A percentile compares a stretch with the other conserved stretches of the same genome.
Conservation (phyloP, 2,888 invertebrate genomes). For the Hirudinaria manillensis region DNA sequence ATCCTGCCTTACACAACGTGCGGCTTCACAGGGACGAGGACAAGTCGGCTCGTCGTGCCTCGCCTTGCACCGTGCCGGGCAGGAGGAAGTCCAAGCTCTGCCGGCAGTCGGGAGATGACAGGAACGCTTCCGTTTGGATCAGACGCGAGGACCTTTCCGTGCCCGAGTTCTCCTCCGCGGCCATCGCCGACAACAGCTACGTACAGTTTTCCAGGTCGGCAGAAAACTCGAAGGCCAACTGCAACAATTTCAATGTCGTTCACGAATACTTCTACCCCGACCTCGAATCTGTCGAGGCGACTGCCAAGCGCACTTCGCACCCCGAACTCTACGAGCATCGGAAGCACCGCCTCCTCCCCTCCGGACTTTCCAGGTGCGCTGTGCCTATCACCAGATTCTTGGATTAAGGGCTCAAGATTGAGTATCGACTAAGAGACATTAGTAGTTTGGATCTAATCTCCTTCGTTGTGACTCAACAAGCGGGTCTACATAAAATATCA, state of each 20-base stretch:
- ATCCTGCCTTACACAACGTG: conserved; percentile 19
- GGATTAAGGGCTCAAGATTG: too few species aligned
- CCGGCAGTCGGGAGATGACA: not conserved
- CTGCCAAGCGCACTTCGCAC: conserved; percentile 1
- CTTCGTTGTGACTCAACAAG: too few species aligned
- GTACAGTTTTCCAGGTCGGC: conserved; percentile 28
- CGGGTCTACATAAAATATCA: too few species aligned
- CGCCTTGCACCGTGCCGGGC: not conserved
- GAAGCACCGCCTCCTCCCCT: not conserved
- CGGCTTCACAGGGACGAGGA: conserved; percentile 4
- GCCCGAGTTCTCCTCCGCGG: conserved; percentile 16
- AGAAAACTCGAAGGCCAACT: conserved; percentile 1
- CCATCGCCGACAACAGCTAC: conserved; percentile 27
- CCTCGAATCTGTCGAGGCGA: conserved; percentile 1
- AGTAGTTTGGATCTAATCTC: too few species aligned
- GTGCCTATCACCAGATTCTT: too few species aligned
- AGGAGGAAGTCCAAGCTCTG: conserved; percentile 2
- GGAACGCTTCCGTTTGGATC: not conserved
- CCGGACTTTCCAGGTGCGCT: not conserved
- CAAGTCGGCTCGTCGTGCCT: not conserved
- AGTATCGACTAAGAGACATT: too few species aligned
- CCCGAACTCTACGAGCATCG: not conserved
- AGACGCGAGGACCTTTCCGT: conserved; percentile 24
- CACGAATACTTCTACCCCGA: conserved; percentile 34
- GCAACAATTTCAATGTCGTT: conserved; percentile 7